Conservation (phyloP, 1,140 invertebrate genomes). For the Trichonephila inaurata region DNA sequence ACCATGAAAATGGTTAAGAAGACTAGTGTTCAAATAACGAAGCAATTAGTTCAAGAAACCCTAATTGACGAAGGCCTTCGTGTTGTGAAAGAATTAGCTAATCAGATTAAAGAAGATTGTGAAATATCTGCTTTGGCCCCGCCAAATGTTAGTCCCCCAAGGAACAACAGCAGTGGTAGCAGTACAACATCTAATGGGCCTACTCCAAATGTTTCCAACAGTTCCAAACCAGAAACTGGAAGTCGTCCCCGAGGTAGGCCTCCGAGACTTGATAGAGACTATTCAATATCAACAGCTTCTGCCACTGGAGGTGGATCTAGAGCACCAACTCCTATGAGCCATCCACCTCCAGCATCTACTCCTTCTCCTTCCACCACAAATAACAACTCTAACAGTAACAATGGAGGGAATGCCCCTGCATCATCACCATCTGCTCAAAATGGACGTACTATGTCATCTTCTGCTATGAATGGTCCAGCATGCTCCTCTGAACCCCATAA, state of each 20-base stretch:
- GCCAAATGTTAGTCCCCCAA: conserved; percentile 69
- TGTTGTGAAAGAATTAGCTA: conserved; percentile 80
- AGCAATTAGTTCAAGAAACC: conserved; percentile 80
- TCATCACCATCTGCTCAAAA: conserved; percentile 76
- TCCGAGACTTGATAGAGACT: conserved; percentile 75
- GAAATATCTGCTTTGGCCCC: conserved; percentile 69
- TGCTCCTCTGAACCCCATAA: conserved; percentile 63
- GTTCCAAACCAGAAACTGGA: conserved; percentile 70
- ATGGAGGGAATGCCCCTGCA: conserved; percentile 60
- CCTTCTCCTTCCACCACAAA: conserved; percentile 74
- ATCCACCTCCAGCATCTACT: conserved; percentile 72
- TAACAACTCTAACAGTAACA: conserved; percentile 51
- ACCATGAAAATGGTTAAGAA: conserved; percentile 77
- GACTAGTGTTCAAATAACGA: conserved; percentile 79
- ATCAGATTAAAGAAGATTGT: conserved; percentile 77
- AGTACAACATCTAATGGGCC: conserved; percentile 72
- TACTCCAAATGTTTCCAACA: conserved; percentile 72
- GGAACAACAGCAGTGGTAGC: conserved; percentile 61
- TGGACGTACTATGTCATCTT: conserved; percentile 71
- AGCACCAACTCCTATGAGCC: conserved; percentile 71
- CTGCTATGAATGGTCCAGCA: conserved; percentile 70
- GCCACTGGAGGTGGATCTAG: conserved; percentile 70
- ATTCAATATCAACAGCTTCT: conserved; percentile 74
- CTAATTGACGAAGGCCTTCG: conserved; percentile 81
- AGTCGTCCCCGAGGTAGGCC: conserved; percentile 76